Percentiles rank a stretch among this genome's conserved stretches.
These are phyloP conservation scores for Thalassarche chlororhynchos DNA, from an alignment of 2,113 vertebrate species.

Conservation along the genomic window DNA sequence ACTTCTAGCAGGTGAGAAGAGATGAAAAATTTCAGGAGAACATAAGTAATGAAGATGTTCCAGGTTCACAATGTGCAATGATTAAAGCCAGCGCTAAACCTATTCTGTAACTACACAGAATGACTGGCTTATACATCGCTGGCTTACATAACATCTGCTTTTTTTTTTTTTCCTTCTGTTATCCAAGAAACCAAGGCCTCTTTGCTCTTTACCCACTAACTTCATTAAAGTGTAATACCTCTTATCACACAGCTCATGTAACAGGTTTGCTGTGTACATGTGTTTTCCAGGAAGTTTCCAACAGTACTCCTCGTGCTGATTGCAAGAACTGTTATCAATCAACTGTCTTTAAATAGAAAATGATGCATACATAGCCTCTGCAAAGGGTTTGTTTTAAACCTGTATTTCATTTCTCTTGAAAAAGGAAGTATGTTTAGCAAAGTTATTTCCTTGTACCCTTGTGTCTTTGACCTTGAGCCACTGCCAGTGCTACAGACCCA, in stretches of 20 bases:
- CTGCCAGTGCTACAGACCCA: not conserved
- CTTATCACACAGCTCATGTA: not conserved
- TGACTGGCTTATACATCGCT: not conserved
- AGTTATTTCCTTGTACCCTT: not conserved
- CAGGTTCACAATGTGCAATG: not conserved
- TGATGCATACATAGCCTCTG: not conserved
- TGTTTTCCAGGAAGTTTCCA: slow-evolving; percentile 15
- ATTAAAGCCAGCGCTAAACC: not conserved
- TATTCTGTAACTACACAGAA: not conserved
- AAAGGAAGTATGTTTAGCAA: not conserved
- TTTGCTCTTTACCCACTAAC: not conserved
- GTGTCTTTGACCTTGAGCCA: not conserved
- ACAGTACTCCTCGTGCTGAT: not conserved
- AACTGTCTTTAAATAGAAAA: not conserved
- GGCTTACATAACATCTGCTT: not conserved
- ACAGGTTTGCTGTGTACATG: not conserved
- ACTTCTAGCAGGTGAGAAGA: too few species aligned
- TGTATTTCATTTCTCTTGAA: not conserved
- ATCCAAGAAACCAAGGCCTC: not conserved
- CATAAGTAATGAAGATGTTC: not conserved
- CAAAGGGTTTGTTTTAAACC: not conserved
- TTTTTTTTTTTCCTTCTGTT: not conserved
- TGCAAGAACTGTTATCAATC: not conserved
- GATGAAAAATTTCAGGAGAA: not conserved
- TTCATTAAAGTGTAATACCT: not conserved